Percentiles rank a stretch among this genome's conserved stretches.
Conservation (phyloP, 2,888 invertebrate species). For the Megalurothrips usitatus region DNA sequence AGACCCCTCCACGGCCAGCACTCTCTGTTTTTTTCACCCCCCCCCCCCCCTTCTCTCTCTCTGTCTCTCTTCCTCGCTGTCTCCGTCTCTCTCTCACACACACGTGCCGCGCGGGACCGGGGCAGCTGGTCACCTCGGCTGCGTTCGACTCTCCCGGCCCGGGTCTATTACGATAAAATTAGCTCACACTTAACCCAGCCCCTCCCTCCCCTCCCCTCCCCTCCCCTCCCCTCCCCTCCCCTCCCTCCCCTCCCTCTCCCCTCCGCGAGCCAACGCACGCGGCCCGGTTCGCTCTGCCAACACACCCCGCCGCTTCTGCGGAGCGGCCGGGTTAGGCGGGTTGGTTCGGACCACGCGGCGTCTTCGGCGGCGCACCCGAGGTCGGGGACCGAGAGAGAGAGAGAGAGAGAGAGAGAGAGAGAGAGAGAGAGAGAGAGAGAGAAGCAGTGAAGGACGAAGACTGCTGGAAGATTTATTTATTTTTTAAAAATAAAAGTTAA, state of each 20-base stretch:
- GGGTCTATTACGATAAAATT: constrained; percentile 21
- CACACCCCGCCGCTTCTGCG: too few species aligned
- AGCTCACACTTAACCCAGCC: constrained; percentile 16
- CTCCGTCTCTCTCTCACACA: background rate
- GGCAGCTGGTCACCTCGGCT: background rate
- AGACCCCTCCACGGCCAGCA: too few species aligned
- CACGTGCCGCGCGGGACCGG: background rate
- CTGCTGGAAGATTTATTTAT: too few species aligned
- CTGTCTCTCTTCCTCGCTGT: background rate
- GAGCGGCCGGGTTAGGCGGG: background rate
- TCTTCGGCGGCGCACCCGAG: background rate
- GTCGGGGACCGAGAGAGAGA: background rate
- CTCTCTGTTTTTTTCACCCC: background rate
- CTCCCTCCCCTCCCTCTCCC: background rate
- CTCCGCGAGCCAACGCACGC: background rate
- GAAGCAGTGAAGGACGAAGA: too few species aligned
- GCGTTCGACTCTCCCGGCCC: background rate
- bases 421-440: too few species aligned
- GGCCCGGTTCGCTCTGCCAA: too few species aligned
- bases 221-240: background rate
- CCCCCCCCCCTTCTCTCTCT: background rate
- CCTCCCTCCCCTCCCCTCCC: background rate
- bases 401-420: too few species aligned
- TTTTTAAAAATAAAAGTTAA: too few species aligned
- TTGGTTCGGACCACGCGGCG: background rate